These are phyloP conservation scores for Mirounga angustirostris DNA, from an alignment of 2,113 vertebrate genomes.

Conservation along the genomic window DNA sequence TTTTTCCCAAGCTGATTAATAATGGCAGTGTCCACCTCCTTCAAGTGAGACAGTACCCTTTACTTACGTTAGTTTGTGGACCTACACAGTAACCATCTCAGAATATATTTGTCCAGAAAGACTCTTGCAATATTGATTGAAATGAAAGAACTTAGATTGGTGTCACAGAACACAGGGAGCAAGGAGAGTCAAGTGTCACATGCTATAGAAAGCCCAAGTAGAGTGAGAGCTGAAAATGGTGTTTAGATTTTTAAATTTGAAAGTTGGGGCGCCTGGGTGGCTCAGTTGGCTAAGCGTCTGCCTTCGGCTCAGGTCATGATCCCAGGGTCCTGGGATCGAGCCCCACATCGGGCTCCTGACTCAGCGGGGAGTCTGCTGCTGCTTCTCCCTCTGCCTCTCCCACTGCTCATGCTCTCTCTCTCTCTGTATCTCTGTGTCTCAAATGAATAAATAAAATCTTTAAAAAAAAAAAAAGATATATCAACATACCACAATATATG, in stretches of 20 bases:
- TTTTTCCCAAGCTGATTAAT: not conserved
- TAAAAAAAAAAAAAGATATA: not conserved
- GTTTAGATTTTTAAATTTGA: not conserved
- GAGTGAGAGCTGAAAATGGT: not conserved
- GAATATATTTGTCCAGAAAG: not conserved
- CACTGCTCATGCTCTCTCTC: too few relatives aligned
- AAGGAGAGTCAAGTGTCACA: not conserved
- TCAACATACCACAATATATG: not conserved
- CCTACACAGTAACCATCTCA: not conserved
- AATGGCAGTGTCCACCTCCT: not conserved
- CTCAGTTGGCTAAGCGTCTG: too few relatives aligned
- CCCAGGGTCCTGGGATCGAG: too few relatives aligned
- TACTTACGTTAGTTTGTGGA: not conserved
- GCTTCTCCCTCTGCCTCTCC: too few relatives aligned
- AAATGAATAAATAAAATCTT: too few relatives aligned
- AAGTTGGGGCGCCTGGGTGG: too few relatives aligned
- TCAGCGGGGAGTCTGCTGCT: too few relatives aligned
- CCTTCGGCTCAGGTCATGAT: too few relatives aligned
- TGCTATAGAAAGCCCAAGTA: not conserved
- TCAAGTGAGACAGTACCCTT: not conserved
- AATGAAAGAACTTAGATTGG: not conserved
- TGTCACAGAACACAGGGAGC: not conserved
- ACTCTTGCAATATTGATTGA: not conserved
- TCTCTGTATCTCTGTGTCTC: too few relatives aligned
- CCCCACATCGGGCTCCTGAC: too few relatives aligned